Evolutionary conservation across 2,797 vertebrate genomes (phyloP).

Genomic region (Melanotaenia pygmaea): DNA sequence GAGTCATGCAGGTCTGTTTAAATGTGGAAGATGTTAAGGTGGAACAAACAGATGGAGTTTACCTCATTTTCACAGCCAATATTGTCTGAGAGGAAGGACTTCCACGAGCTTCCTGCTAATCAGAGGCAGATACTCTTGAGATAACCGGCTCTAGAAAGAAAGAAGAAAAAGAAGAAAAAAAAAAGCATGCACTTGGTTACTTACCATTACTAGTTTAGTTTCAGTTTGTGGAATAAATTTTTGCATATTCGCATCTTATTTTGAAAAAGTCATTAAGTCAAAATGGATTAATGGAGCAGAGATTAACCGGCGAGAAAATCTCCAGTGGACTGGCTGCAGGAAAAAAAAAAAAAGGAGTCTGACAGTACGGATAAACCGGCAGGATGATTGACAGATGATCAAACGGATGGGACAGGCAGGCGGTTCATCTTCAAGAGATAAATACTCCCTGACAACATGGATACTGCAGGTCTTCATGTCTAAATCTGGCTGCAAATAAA

Average conservation of each 20-base stretch:
- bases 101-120: slow-evolving; percentile 15
- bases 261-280: slow-evolving; percentile 40
- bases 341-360: not conserved
- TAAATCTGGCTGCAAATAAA: not conserved
- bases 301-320: slow-evolving; percentile 38
- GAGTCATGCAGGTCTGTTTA: not conserved
- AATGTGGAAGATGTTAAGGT: not conserved
- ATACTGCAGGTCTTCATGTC: not conserved
- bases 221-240: not conserved
- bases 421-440: slow-evolving; percentile 7
- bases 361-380: slow-evolving; percentile 4
- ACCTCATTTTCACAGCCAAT: slow-evolving; percentile 8
- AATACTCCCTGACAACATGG: slow-evolving; percentile 8
- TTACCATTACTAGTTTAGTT: not conserved
- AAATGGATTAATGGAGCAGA: slow-evolving; percentile 26
- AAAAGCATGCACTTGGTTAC: not conserved
- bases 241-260: not conserved
- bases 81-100: slow-evolving; percentile 11
- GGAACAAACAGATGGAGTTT: slow-evolving; percentile 7
- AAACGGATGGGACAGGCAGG: slow-evolving; percentile 4
- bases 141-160: not conserved
- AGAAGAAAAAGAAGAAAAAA: not conserved
- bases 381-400: slow-evolving; percentile 38
- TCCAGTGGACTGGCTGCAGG: not conserved
- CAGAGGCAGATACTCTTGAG: slow-evolving; percentile 31